Conservation (phyloP, 2,113 vertebrate genomes). For the Pseudorhombus dupliciocellatus region DNA sequence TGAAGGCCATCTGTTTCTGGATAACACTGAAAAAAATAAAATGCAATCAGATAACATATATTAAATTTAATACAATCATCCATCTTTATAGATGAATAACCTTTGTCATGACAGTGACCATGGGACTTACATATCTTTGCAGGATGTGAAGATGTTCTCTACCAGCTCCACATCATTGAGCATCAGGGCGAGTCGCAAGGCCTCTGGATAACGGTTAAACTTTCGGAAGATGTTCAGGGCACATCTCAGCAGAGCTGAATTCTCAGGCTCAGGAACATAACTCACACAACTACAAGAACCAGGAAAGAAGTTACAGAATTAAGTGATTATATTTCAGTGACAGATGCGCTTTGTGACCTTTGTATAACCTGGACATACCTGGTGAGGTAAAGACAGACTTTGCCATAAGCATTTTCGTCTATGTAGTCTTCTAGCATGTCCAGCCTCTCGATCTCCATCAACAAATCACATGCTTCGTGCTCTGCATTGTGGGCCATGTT, state of each 20-base stretch:
- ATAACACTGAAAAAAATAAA: constrained; percentile 83
- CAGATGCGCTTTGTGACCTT: not conserved
- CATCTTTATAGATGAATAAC: not conserved
- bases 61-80: not conserved
- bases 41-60: not conserved
- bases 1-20: constrained; percentile 99
- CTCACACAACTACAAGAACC: constrained; percentile 89
- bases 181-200: constrained; percentile 94
- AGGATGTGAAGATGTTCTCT: constrained; percentile 98
- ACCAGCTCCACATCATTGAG: constrained; percentile 97
- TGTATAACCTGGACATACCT: constrained; percentile 77
- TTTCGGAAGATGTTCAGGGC: constrained; percentile 96
- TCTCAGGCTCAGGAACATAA: constrained; percentile 97
- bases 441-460: constrained; percentile 98
- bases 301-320: not conserved
- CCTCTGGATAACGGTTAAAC: constrained; percentile 95
- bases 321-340: not conserved
- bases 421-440: constrained; percentile 97
- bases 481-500: constrained; percentile 99
- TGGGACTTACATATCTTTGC: constrained; percentile 94
- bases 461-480: constrained; percentile 95
- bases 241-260: constrained; percentile 93
- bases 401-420: constrained; percentile 94
- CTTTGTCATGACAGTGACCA: not conserved
- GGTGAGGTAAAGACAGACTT: constrained; percentile 98